Evolutionary conservation across 2,113 vertebrate species (phyloP), one percentile per base, ranked within the genome.

Genomic region (Progne subis): DNA sequence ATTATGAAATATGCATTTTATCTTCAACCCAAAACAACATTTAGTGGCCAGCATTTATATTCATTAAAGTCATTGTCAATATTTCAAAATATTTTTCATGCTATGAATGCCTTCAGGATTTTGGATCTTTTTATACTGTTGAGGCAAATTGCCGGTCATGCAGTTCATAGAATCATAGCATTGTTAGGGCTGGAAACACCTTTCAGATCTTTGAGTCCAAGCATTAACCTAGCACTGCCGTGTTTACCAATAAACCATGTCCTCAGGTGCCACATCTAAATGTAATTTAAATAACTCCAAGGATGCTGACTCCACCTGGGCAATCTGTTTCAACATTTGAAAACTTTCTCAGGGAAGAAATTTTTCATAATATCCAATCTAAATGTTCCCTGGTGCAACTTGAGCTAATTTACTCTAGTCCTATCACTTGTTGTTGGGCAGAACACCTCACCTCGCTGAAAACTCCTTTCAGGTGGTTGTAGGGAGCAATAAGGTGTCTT

Each of bases 71-170:
- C n/a, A 92, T 41, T 92, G 74, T 65, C 71, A 87, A 68, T 90
- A 92, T 97, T 86, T 83, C 39, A 93, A 41, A 93, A 92, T 91
- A 55, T 85, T 70, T 92, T 94, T 97, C 24, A 37, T 69, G 55
- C 8, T 72, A 50, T 70, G 43, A 72, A n/a, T 90, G 25, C 43
- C 47, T 90, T 92, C 6, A 52, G 79, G 21, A 82, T 64, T 91
- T 84, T 90, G 3, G 24, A 25, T 34, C 14, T 47, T 90, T 71
- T 56, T 69, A 21, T 71, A 87, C 7, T 65, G 69, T 32, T 43
- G 15, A 13, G 7, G 19, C 2, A 92, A 90, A 52, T 10, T 86
- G 41, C 46, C 77, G 60, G 39, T 81, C 8, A 6, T 67, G 2
- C 10, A 83, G 25, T 72, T 94, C 88, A 28, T 65, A 46, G 29